Conservation (phyloP, 1,140 invertebrate genomes). For the Homalodisca vitripennis region DNA sequence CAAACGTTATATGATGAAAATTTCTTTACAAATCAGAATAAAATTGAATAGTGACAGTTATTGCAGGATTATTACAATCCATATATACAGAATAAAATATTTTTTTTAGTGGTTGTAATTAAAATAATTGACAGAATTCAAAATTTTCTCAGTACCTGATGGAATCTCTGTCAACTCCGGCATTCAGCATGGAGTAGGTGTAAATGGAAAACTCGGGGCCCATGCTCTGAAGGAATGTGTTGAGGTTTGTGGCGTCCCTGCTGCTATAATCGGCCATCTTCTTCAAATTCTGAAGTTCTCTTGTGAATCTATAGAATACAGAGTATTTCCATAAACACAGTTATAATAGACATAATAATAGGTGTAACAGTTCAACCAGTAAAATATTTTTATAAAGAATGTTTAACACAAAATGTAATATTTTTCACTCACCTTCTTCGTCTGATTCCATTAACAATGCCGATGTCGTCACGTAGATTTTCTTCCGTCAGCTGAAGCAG, state of each 20-base stretch:
- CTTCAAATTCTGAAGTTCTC: slow-evolving; percentile 93
- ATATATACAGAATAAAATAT: no score
- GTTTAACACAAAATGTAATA: no score
- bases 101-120: no score
- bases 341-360: neutral
- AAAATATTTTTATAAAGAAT: neutral
- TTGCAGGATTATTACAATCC: no score
- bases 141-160: no score
- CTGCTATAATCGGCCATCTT: slow-evolving; percentile 97
- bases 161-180: slow-evolving; percentile 87
- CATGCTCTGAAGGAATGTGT: slow-evolving; percentile 84
- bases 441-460: slow-evolving; percentile 90
- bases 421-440: slow-evolving; percentile 72
- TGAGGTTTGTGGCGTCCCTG: slow-evolving; percentile 86
- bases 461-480: slow-evolving; percentile 90
- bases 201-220: slow-evolving; percentile 93
- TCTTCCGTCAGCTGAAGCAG: slow-evolving; percentile 90
- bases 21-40: no score
- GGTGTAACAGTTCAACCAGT: neutral
- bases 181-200: slow-evolving; percentile 94
- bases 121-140: no score
- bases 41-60: no score
- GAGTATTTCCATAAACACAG: neutral
- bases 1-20: no score
- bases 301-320: slow-evolving; percentile 68